These are phyloP conservation scores for Ephydatia muelleri DNA, from an alignment of 37 sponge, comb jelly and placozoan genomes.

Conservation along the genomic window DNA sequence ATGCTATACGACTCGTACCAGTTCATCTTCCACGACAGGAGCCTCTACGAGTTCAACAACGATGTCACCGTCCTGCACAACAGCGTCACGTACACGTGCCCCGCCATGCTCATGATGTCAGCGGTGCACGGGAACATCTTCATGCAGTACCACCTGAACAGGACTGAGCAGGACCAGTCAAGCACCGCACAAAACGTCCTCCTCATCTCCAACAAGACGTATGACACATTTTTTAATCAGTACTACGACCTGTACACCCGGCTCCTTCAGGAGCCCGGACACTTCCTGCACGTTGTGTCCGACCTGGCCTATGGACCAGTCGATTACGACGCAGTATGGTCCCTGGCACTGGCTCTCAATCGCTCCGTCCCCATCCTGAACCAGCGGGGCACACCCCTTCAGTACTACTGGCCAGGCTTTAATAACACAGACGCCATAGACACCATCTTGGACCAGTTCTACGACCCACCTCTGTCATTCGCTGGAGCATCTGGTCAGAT, in stretches of 20 bases:
- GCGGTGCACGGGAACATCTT: conserved; percentile 21
- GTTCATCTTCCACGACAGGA: conserved; percentile 41
- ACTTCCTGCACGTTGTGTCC: background rate
- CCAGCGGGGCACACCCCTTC: background rate
- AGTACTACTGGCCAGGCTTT: background rate
- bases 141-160: conserved; percentile 1
- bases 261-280: background rate
- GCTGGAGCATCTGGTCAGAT: background rate
- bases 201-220: background rate
- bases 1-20: conserved; percentile 32
- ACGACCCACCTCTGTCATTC: background rate
- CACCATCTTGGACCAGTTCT: background rate
- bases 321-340: conserved; percentile 50
- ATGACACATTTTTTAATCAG: background rate
- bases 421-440: background rate
- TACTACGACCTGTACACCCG: background rate
- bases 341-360: conserved; percentile 30
- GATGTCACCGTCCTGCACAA: background rate
- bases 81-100: background rate
- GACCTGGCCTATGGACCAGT: background rate
- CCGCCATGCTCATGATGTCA: background rate
- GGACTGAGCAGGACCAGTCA: background rate
- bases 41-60: background rate
- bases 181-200: background rate
- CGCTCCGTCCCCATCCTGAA: background rate